These are phyloP conservation scores for Phylloscopus collybita DNA, from an alignment of 2,797 vertebrate genomes.

Conservation along the genomic window DNA sequence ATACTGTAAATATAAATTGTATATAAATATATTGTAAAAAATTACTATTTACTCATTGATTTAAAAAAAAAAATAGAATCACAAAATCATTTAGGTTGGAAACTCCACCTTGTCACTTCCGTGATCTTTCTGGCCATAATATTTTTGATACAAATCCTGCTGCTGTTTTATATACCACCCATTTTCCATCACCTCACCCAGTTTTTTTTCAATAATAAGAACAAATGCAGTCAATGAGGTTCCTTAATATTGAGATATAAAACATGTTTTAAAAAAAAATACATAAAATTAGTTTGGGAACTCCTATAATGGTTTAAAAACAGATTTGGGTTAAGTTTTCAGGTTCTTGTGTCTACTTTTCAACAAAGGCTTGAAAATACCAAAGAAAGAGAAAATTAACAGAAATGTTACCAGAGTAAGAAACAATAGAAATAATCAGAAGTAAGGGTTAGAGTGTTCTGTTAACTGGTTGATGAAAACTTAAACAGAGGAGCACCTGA, in stretches of 20 bases:
- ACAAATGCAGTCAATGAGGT: not conserved
- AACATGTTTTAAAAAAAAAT: rapidly evolving
- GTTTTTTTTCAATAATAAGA: not conserved
- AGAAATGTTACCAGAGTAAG: not conserved
- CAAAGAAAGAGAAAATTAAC: not conserved
- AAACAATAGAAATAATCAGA: not conserved
- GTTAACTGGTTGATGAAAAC: not conserved
- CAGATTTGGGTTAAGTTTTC: not conserved
- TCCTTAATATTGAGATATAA: not conserved
- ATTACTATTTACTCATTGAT: not conserved
- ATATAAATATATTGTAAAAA: not conserved
- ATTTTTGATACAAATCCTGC: not conserved
- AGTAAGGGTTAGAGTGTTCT: not conserved
- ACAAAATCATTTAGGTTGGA: not conserved
- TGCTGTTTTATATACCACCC: not conserved
- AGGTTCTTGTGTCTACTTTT: not conserved
- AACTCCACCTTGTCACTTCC: not conserved
- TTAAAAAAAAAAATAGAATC: not conserved
- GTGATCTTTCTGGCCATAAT: not conserved
- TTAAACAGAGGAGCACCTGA: not conserved
- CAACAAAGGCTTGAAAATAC: not conserved
- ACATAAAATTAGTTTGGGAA: not conserved
- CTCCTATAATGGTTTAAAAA: not conserved
- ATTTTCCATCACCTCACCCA: not conserved
- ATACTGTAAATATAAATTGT: not conserved